Conservation (phyloP, 2,797 vertebrate species). For the Oophaga sylvatica region DNA sequence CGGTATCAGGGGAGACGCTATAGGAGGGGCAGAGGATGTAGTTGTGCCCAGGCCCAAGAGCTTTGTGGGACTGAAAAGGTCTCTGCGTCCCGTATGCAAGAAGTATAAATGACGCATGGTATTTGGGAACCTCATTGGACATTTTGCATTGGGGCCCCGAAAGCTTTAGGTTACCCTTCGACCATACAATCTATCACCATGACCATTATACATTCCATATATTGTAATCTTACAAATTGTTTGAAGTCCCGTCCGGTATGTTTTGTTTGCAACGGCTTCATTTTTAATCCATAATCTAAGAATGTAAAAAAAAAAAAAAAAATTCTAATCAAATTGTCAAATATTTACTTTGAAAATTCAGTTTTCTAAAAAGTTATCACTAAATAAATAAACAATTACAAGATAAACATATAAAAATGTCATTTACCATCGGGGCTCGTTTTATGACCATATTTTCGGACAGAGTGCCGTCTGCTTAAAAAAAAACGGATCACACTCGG, state of each 20-base stretch:
- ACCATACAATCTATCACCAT: neutral
- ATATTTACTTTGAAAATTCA: neutral
- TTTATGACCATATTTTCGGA: neutral
- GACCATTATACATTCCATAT: neutral
- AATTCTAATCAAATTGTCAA: neutral
- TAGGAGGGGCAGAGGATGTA: neutral
- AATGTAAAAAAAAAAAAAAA: neutral
- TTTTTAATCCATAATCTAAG: neutral
- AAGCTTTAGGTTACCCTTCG: neutral
- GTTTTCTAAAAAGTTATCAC: neutral
- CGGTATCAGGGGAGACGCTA: neutral
- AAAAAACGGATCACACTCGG: too few relatives aligned
- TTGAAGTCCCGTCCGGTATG: neutral
- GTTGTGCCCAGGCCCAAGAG: neutral
- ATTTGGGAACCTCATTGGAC: neutral
- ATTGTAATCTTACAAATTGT: neutral
- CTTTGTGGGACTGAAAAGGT: neutral
- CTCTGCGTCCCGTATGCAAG: neutral
- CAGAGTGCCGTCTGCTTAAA: too few relatives aligned
- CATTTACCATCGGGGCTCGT: neutral
- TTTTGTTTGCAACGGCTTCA: neutral
- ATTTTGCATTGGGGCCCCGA: neutral
- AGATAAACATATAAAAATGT: neutral
- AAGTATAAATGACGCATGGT: neutral
- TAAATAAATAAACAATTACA: neutral